Evolutionary conservation across 2,113 vertebrate species (phyloP).

Genomic region (Natator depressus): DNA sequence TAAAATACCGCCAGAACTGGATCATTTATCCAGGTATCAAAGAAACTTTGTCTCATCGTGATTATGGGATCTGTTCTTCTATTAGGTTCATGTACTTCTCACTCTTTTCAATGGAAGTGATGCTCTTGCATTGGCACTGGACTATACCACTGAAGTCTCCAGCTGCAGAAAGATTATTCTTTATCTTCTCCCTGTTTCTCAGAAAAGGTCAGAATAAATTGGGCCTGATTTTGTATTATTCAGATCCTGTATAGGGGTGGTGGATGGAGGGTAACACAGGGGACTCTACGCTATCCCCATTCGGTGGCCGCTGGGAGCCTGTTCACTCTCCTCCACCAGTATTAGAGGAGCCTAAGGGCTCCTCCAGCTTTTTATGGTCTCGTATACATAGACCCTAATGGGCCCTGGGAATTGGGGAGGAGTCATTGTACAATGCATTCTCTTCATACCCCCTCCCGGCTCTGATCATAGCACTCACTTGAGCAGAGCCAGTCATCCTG

Average conservation of each 20-base stretch:
- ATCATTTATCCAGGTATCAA: conserved; percentile 11
- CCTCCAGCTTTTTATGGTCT: not conserved
- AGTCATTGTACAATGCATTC: rapidly evolving
- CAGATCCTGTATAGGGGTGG: not conserved
- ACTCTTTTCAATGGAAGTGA: not conserved
- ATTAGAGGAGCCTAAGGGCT: not conserved
- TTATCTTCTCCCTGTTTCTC: not conserved
- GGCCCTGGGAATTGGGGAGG: rapidly evolving
- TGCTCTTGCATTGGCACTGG: not conserved
- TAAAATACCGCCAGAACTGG: conserved; percentile 36
- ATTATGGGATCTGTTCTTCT: not conserved
- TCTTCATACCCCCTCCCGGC: not conserved
- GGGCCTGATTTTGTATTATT: not conserved
- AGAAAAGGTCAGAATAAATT: not conserved
- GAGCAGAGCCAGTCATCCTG: not conserved
- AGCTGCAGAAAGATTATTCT: not conserved
- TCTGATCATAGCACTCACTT: not conserved
- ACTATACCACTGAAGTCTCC: not conserved
- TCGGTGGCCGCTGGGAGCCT: not conserved
- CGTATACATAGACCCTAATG: no score
- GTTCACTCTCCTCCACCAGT: not conserved
- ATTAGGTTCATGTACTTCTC: not conserved
- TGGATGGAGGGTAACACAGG: not conserved
- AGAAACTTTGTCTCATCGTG: not conserved
- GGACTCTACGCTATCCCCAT: not conserved